Evolutionary conservation across 2,797 vertebrate species (phyloP).

Genomic region (Ceryle rudis): DNA sequence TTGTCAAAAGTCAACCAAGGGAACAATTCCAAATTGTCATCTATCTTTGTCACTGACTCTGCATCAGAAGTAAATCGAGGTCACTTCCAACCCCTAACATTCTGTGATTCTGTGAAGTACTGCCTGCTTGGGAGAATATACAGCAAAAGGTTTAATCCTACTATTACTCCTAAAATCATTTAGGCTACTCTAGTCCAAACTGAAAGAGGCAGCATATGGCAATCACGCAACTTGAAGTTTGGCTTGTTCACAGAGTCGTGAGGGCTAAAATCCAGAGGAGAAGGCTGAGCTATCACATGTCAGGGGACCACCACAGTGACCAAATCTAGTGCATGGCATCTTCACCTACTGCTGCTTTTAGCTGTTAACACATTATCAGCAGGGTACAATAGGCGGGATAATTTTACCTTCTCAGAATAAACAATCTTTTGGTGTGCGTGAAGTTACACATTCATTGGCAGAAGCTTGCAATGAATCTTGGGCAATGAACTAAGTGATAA

Average conservation of each 20-base stretch:
- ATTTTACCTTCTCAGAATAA: constrained; percentile 11
- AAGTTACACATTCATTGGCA: not conserved
- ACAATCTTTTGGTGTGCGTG: not conserved
- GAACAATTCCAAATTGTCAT: not conserved
- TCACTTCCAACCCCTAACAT: no score
- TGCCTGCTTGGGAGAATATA: not conserved
- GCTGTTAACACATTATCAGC: not conserved
- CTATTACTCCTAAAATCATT: not conserved
- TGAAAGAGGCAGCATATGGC: not conserved
- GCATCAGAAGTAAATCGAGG: not conserved
- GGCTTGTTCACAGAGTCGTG: not conserved
- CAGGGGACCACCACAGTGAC: not conserved
- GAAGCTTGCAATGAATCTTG: not conserved
- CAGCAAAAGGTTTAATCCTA: not conserved
- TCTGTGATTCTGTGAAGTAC: not conserved
- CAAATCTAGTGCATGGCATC: not conserved
- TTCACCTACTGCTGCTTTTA: not conserved
- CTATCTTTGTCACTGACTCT: not conserved
- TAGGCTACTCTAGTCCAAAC: not conserved
- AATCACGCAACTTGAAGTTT: not conserved
- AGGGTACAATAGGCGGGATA: not conserved
- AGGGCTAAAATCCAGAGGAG: not conserved
- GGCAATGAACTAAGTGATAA: not conserved
- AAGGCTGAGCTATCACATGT: not conserved
- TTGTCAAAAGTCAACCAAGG: not conserved